phyloP scores from a whole-genome alignment of 2,888 invertebrate species.

The Agrotis segetum region DNA sequence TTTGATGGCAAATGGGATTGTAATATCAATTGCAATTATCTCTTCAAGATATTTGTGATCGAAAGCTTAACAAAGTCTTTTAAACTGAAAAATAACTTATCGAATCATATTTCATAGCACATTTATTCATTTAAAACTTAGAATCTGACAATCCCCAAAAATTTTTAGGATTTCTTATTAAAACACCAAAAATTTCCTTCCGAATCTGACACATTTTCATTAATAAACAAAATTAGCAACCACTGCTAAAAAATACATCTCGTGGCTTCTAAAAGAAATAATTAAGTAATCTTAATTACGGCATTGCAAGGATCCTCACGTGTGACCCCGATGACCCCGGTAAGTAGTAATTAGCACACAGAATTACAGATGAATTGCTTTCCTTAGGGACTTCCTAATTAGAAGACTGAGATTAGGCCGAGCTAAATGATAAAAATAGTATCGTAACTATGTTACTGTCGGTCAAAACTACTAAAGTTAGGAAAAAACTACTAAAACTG shows the following conservation, averaged over 20 bases:
- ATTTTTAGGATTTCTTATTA: background rate
- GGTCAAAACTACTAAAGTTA: too few relatives aligned
- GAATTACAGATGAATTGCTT: conserved; percentile 14
- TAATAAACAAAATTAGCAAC: background rate
- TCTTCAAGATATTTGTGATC: too few relatives aligned
- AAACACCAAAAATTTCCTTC: background rate
- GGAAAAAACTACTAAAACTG: too few relatives aligned
- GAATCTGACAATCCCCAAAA: too few relatives aligned
- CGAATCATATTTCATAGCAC: too few relatives aligned
- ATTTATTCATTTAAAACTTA: too few relatives aligned
- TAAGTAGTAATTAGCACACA: conserved; percentile 37
- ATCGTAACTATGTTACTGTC: background rate
- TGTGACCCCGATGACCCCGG: conserved; percentile 1
- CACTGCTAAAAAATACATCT: background rate
- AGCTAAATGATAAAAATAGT: conserved; percentile 23
- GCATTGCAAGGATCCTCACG: conserved; percentile 15
- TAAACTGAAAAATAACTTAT: too few relatives aligned
- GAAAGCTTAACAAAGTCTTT: too few relatives aligned
- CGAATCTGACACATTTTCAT: background rate
- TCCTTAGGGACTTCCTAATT: conserved; percentile 26
- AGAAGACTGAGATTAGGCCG: conserved; percentile 8
- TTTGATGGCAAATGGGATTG: background rate
- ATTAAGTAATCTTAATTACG: conserved; percentile 12
- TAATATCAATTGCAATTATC: too few relatives aligned
- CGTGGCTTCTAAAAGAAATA: conserved; percentile 5